phyloP scores from a whole-genome alignment of 2,888 invertebrate genomes.

The Altica lythri region DNA sequence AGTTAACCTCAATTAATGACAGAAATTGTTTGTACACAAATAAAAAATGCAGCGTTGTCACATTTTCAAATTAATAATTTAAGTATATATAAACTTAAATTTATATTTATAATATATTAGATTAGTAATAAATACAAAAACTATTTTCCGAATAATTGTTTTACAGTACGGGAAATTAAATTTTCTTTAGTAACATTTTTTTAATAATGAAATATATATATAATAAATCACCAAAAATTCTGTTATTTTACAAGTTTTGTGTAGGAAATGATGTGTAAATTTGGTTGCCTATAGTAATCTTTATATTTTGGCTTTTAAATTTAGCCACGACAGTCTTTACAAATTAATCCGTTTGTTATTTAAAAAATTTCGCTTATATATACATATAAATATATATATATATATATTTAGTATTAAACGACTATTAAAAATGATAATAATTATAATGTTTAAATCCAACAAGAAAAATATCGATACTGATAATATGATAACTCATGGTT shows the following conservation, averaged over 20 bases:
- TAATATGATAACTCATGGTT: no score
- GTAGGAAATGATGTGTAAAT: no score
- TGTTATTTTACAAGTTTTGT: background rate
- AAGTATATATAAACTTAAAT: background rate
- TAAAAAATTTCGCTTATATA: no score
- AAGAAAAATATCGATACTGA: no score
- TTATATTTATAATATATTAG: background rate
- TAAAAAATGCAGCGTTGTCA: slow-evolving; percentile 30
- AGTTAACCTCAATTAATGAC: slow-evolving; percentile 35
- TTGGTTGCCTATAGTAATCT: no score
- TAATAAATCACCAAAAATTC: background rate
- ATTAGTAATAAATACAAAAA: background rate
- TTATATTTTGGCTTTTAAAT: no score
- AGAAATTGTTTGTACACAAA: slow-evolving; percentile 33
- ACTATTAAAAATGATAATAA: no score
- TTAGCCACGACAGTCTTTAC: no score
- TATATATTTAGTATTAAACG: no score
- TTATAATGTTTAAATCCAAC: no score
- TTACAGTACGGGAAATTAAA: background rate
- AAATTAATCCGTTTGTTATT: no score
- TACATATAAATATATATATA: no score
- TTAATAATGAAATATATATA: background rate
- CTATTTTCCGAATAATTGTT: background rate
- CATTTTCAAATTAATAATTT: background rate
- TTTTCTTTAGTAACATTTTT: background rate